Conservation (phyloP, 2,797 vertebrate genomes). For the Tangara arthus region DNA sequence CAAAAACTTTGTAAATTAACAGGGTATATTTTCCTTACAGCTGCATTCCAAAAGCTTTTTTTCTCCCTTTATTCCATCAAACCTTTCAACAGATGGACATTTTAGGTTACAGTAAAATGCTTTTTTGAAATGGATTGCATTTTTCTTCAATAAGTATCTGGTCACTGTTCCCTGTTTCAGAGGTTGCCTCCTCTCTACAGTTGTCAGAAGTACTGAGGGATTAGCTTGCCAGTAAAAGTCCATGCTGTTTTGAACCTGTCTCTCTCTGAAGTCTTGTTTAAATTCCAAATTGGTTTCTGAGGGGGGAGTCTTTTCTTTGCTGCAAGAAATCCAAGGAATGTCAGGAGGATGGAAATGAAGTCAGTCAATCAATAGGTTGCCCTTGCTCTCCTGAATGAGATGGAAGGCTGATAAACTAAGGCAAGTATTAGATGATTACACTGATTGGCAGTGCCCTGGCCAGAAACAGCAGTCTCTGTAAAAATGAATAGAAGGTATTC, state of each 20-base stretch:
- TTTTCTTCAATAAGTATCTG: conserved; percentile 11
- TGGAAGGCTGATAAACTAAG: neutral
- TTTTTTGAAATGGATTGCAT: conserved; percentile 8
- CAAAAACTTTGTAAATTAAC: neutral
- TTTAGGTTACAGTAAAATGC: neutral
- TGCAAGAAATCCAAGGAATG: neutral
- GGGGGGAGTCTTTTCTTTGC: neutral
- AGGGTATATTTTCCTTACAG: neutral
- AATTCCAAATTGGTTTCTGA: conserved; percentile 22
- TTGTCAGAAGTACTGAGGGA: neutral
- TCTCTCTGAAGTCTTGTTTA: neutral
- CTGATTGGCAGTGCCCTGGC: neutral
- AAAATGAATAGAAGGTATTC: neutral
- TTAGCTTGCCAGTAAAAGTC: neutral
- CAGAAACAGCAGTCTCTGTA: neutral
- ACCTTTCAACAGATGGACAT: neutral
- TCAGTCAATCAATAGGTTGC: neutral
- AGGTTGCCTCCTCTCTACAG: neutral
- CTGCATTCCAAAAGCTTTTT: neutral
- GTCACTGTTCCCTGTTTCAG: neutral
- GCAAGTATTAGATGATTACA: neutral
- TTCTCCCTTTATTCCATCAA: neutral
- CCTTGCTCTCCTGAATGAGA: neutral
- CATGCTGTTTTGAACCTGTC: neutral
- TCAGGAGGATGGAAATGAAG: neutral